Percentiles rank a stretch among this genome's conserved stretches.
Evolutionary conservation across 1,140 invertebrate genomes (phyloP).

Genomic region (Pseudomyrmex cubaensis): DNA sequence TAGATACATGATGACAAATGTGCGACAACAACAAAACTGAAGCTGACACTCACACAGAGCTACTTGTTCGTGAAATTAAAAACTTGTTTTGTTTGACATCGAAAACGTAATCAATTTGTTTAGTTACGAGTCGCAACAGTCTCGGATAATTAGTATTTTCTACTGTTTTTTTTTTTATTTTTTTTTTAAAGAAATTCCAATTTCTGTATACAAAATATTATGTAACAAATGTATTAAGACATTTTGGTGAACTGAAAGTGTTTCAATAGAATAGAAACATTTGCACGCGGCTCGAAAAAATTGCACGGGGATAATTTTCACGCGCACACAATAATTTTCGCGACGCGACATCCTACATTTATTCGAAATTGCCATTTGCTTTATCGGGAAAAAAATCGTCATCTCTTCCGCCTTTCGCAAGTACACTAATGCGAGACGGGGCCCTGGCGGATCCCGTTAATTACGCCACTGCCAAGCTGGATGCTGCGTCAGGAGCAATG

Average conservation of each 20-base stretch:
- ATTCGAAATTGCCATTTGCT: neutral
- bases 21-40: no score
- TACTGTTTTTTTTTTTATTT: no score
- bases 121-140: neutral
- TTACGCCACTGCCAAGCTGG: slow-evolving; percentile 68
- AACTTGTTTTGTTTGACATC: no score
- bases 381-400: neutral
- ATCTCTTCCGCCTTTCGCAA: neutral
- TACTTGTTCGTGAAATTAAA: neutral
- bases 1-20: neutral
- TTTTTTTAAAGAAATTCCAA: no score
- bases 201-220: no score
- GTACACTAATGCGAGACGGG: neutral
- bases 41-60: neutral
- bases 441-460: neutral
- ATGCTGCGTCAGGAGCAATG: slow-evolving; percentile 76
- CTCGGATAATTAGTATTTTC: no score
- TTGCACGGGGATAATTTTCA: neutral
- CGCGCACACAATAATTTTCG: neutral
- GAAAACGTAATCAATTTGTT: neutral
- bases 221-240: no score
- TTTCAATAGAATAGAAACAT: no score
- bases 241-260: no score
- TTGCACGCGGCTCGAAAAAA: neutral
- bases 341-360: neutral